Evolutionary conservation across 2,797 vertebrate genomes (phyloP), one percentile per base, ranked within the genome.

Genomic region (Halcyon badia): DNA sequence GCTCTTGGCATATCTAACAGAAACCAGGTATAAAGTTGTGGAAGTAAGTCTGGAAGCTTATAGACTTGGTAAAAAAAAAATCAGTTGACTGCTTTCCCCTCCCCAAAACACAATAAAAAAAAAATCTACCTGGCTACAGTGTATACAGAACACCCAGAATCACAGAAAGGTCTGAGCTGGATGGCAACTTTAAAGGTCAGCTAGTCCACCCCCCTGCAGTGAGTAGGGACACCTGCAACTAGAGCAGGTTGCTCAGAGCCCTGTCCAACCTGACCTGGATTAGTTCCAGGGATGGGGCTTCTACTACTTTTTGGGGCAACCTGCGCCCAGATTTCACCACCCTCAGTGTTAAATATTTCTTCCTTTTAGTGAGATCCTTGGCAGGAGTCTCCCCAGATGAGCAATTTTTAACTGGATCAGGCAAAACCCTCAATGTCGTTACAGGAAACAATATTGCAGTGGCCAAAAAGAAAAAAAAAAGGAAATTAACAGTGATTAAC

Each of bases 351-450:
- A 57, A 57, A 33, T 33, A 33, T 57, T 21, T 57, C n/a, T 57
- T 57, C 56, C 56, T 57, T 33, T 33, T 22, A 21, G 52, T 69
- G 57, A 92, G 90, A 83, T 70, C 83, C 52, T 84, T 86, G 79
- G 68, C 54, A 91, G 71, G 30, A 88, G 37, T 58, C 57, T 91
- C 66, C 79, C 83, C n/a, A 68, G 46, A 90, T 57, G 49, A 90
- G 41, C 69, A 87, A 94, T 72, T 85, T 87, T 86, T 83, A 95
- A 93, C 46, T 90, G 49, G 24, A 83, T 61, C 42, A 83, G 73
- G 72, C 61, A 94, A 94, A 97, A 58, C 69, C 51, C 69, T 94
- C 52, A 54, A 68, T n/a, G 88, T 42, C 54, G 69, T 86, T 62
- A 86, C 35, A 69, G 75, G 76, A 90, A 94, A 87, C 52, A 89